Evolutionary conservation across 2,888 invertebrate genomes (phyloP).

Genomic region (Perizoma flavofasciatum): DNA sequence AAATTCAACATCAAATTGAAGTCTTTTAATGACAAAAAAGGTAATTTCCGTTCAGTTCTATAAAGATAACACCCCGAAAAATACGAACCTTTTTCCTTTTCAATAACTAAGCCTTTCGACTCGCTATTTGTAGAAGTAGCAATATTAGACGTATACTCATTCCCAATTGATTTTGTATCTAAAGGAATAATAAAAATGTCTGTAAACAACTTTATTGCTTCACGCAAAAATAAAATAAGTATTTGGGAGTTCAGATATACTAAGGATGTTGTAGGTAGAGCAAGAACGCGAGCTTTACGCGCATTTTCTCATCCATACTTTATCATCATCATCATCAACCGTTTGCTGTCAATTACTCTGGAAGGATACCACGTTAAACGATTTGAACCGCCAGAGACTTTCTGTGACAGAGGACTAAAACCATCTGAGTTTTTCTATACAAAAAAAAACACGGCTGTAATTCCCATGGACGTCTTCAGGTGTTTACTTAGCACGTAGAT

Average conservation of each 20-base stretch:
- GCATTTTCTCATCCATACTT: too few relatives aligned
- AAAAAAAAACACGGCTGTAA: too few relatives aligned
- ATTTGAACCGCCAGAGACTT: too few relatives aligned
- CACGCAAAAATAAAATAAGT: slow-evolving; percentile 19
- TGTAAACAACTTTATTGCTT: slow-evolving; percentile 32
- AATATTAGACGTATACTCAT: slow-evolving; percentile 35
- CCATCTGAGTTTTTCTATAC: too few relatives aligned
- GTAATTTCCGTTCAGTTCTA: slow-evolving; percentile 21
- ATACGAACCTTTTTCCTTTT: slow-evolving; percentile 37
- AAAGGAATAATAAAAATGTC: slow-evolving; percentile 29
- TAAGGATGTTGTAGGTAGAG: not conserved
- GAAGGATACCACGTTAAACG: too few relatives aligned
- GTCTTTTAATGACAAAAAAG: slow-evolving; percentile 15
- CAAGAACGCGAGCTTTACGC: too few relatives aligned
- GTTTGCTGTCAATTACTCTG: too few relatives aligned
- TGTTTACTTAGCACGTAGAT: too few relatives aligned
- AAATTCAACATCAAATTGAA: not conserved
- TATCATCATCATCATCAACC: too few relatives aligned
- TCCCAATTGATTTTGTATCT: slow-evolving; percentile 37
- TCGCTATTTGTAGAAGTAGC: slow-evolving; percentile 34
- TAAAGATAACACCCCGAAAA: slow-evolving; percentile 18
- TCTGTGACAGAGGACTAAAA: too few relatives aligned
- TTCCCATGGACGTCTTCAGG: too few relatives aligned
- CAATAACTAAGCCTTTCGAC: slow-evolving; percentile 31
- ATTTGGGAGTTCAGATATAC: slow-evolving; percentile 17